Base-by-base conservation (phyloP, 2,888 invertebrate species). In the Apocheima hispidaria region DNA sequence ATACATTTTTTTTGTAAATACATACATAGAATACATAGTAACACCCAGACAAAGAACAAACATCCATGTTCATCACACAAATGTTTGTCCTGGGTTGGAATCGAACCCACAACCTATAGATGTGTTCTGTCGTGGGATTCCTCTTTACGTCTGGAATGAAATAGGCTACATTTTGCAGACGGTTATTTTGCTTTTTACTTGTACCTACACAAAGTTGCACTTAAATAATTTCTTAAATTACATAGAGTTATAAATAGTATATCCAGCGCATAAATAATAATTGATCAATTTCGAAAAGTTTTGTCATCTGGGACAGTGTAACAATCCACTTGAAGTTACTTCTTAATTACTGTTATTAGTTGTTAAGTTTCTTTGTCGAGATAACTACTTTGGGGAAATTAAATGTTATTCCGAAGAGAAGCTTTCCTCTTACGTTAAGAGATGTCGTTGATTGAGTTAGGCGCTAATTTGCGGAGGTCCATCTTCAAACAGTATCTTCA, bases 271-370 rank as follows among this genome's bases (percentile, higher is more conserved):
- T 40, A 30, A 64, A 28, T 44, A 12, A 30, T 57, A 46, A 54
- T 35, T 60, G 26, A 63, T 53, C 21, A 36, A 28, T 50, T 49
- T 33, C 43, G 28, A 33, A 54, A 50, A 58, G 23, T 62, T 62
- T 62, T 33, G 57, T 41, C 52, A 57, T 57, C 44, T n/a, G 30
- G 38, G 44, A 20, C 56, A 48, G 20, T 23, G 60, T 51, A 56
- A 60, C 46, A 40, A 53, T 58, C 50, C 43, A 49, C 36, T 38
- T 46, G 30, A 44, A 53, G 51, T 48, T 36, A 53, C 52, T 54
- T 55, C 46, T 38, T 63, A 58, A 63, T 59, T 46, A 63, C n/a
- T 50, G 46, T 50, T 54, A 58, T 63, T 53, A 59, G 48, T 57
- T 57, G 57, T 43, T 35, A 53, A 58, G 62, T 53, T 63, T 51